Conservation (phyloP, 2,888 invertebrate species). For the Lepidonotus clava region DNA sequence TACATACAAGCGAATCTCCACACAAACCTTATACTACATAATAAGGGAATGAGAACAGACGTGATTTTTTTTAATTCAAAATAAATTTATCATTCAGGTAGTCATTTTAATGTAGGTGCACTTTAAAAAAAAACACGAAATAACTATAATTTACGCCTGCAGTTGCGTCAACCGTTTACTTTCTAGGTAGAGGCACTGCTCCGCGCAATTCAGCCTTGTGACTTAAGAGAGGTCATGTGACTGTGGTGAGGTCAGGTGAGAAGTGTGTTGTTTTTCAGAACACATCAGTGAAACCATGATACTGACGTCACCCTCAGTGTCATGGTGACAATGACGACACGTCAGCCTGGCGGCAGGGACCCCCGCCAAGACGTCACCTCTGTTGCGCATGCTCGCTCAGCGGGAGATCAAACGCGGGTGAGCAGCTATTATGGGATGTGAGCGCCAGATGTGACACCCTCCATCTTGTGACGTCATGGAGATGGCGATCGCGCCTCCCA, state of each 20-base stretch:
- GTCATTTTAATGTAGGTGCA: too few relatives aligned
- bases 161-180: too few relatives aligned
- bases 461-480: slow-evolving; percentile 40
- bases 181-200: too few relatives aligned
- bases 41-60: too few relatives aligned
- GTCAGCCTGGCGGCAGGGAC: not conserved
- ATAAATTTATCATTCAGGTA: too few relatives aligned
- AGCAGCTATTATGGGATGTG: slow-evolving; percentile 32
- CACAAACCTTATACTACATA: too few relatives aligned
- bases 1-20: too few relatives aligned
- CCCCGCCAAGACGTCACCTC: slow-evolving; percentile 14
- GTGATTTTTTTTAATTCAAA: too few relatives aligned
- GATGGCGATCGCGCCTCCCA: slow-evolving; percentile 8
- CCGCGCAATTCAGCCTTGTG: too few relatives aligned
- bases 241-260: not conserved
- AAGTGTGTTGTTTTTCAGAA: not conserved
- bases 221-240: not conserved
- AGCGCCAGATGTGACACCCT: slow-evolving; percentile 40
- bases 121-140: too few relatives aligned
- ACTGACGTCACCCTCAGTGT: not conserved
- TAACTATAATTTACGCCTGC: too few relatives aligned
- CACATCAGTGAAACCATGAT: too few relatives aligned
- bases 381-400: slow-evolving; percentile 21
- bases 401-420: not conserved
- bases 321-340: not conserved